These are phyloP conservation scores for Conus ventricosus DNA, from an alignment of 1,140 invertebrate species.

Conservation along the genomic window DNA sequence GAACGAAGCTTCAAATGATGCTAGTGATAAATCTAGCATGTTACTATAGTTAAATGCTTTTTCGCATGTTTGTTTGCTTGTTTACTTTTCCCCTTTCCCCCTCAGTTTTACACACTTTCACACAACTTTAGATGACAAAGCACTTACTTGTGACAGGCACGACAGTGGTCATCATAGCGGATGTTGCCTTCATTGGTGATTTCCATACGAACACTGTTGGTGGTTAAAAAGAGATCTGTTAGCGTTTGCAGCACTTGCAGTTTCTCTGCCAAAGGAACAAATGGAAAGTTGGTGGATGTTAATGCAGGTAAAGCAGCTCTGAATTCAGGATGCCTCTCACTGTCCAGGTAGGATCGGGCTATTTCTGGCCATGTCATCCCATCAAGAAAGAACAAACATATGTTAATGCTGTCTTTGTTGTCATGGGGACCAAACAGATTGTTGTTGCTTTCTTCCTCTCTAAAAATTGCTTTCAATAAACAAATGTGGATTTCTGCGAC, in stretches of 20 bases:
- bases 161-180: constrained; percentile 96
- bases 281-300: constrained; percentile 83
- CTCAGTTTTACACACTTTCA: too few relatives aligned
- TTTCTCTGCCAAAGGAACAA: constrained; percentile 87
- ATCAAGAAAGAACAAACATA: constrained; percentile 93
- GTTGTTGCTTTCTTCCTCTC: constrained; percentile 96
- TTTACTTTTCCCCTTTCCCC: too few relatives aligned
- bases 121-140: too few relatives aligned
- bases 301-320: constrained; percentile 76
- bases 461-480: constrained; percentile 90
- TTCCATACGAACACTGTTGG: constrained; percentile 93
- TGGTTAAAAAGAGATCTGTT: constrained; percentile 95
- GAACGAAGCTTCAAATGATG: too few relatives aligned
- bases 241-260: constrained; percentile 92
- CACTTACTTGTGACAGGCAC: constrained; percentile 87
- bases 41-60: too few relatives aligned
- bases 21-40: too few relatives aligned
- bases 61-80: too few relatives aligned
- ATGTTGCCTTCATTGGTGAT: constrained; percentile 92
- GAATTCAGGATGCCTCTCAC: constrained; percentile 78
- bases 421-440: constrained; percentile 96
- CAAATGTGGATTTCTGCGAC: constrained; percentile 94
- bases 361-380: constrained; percentile 96
- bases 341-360: constrained; percentile 86
- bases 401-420: constrained; percentile 96